Conservation (phyloP, 2,888 invertebrate species). For the Carterocephalus palaemon region DNA sequence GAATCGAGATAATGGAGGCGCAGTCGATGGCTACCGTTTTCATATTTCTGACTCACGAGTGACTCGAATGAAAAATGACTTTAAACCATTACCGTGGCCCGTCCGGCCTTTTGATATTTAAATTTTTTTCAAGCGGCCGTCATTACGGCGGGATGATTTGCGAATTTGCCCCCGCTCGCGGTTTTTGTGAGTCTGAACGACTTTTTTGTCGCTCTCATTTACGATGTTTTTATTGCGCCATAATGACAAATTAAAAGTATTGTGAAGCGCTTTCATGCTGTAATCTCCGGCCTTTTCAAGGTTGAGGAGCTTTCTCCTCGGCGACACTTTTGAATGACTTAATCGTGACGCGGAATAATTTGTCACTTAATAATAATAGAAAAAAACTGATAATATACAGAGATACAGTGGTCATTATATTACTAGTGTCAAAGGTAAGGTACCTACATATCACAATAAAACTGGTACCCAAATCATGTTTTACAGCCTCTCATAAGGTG, state of each 20-base stretch:
- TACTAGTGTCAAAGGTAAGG: too few relatives aligned
- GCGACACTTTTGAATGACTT: constrained; percentile 48
- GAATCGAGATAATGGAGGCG: constrained; percentile 65
- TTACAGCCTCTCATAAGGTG: too few relatives aligned
- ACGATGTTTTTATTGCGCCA: constrained; percentile 76
- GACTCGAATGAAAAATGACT: constrained; percentile 78
- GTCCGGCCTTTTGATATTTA: constrained; percentile 79
- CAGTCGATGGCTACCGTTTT: constrained; percentile 72
- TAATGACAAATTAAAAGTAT: constrained; percentile 79
- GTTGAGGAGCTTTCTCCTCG: constrained; percentile 50
- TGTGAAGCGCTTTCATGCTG: constrained; percentile 71
- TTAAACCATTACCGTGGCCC: constrained; percentile 78
- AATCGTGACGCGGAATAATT: constrained; percentile 43
- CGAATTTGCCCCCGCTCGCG: constrained; percentile 74
- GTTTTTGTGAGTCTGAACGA: constrained; percentile 72
- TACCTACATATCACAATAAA: too few relatives aligned
- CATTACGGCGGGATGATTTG: constrained; percentile 76
- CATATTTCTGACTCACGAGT: constrained; percentile 72
- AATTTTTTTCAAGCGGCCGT: constrained; percentile 78
- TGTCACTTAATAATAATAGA: constrained; percentile 2
- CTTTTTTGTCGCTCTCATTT: constrained; percentile 76
- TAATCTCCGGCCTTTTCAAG: constrained; percentile 60
- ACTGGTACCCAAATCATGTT: too few relatives aligned
- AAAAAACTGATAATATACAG: too few relatives aligned
- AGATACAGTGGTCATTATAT: too few relatives aligned